Evolutionary conservation across 2,797 vertebrate species (phyloP), one percentile per base, ranked within the genome.

Genomic region (Phalanger gymnotis): DNA sequence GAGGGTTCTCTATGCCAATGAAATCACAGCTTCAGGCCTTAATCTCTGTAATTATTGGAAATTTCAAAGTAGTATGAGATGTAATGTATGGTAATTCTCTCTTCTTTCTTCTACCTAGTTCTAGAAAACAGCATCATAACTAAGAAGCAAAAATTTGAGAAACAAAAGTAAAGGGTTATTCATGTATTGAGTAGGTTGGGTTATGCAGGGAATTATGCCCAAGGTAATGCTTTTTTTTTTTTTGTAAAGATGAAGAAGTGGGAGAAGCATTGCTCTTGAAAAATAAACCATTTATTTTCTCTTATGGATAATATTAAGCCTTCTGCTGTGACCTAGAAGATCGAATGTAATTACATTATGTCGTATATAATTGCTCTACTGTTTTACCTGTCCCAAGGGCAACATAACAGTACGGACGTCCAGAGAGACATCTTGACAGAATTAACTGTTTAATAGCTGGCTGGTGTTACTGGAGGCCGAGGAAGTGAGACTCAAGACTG

Each of bases 391-490:
- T 98, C 97, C 96, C 96, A 96, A 97, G 98, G 96, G 96, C 93
- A 94, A 95, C 90, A 54, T 90, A 81, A 92, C 66, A 61, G 94
- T 90, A 92, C n/a, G n/a, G n/a, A n/a, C 87, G 73, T 91, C 81
- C 91, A 54, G 94, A 97, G 94, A 92, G 97, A 97, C 94, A 95
- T 98, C 98, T 97, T 97, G 97, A 96, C 92, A 97, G 96, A 94
- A 92, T 96, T 97, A 97, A 97, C 97, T 96, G 96, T 96, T 95
- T 96, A 97, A 94, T 97, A 55, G 90, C 95, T 95, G 95, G 94
- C 97, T 94, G 94, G 90, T 73, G 81, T 95, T 92, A 96, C 66
- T 0, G 0, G 94, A 96, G 96, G 96, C 96, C 95, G 94, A 96
- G 94, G 96, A 95, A 94, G 90, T 94, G n/a, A n/a, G n/a, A n/a